Evolutionary conservation across 2,888 invertebrate species (phyloP), one percentile per base, ranked within the genome.

Genomic region (Venusia cambrica): DNA sequence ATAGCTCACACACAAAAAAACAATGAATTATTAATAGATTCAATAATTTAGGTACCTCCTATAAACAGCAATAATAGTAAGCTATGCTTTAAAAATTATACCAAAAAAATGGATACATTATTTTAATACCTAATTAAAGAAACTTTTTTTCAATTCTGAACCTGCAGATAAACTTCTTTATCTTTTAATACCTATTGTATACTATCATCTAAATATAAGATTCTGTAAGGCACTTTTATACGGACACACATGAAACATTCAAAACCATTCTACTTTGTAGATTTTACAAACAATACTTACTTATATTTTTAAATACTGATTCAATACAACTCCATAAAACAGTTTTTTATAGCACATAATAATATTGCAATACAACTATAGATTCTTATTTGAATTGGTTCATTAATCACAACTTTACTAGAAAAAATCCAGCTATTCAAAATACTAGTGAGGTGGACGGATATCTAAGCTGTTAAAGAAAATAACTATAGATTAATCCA

Each of bases 401-500:
- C 9, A 16, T 12, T 7, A 28, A 26, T n/a, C n/a, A n/a, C n/a
- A n/a, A n/a, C n/a, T n/a, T n/a, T n/a, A n/a, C n/a, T n/a, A n/a
- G n/a, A n/a, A n/a, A n/a, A n/a, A n/a, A n/a, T n/a, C n/a, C n/a
- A n/a, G n/a, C 12, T 33, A 36, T 31, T 15, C 12, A 22, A 26
- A 28, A 28, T 22, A 26, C 20, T 29, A 38, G 34, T 33, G 38
- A 43, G 42, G 49, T 57, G 63, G 62, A 65, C 59, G 61, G 64
- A 48, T 27, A 43, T 4, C 36, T 33, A 46, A 48, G 35, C 34
- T 45, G 45, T 39, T 30, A 24, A 10, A 2, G 3, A 38, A 36
- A 20, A 19, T 19, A 18, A 27, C 17, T 10, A 29, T 18, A 45
- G 42, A 51, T 76, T 53, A 88, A 73, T 88, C 88, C 34, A 88